Evolutionary conservation across 2,113 vertebrate genomes (phyloP).

Genomic region (Solea senegalensis): DNA sequence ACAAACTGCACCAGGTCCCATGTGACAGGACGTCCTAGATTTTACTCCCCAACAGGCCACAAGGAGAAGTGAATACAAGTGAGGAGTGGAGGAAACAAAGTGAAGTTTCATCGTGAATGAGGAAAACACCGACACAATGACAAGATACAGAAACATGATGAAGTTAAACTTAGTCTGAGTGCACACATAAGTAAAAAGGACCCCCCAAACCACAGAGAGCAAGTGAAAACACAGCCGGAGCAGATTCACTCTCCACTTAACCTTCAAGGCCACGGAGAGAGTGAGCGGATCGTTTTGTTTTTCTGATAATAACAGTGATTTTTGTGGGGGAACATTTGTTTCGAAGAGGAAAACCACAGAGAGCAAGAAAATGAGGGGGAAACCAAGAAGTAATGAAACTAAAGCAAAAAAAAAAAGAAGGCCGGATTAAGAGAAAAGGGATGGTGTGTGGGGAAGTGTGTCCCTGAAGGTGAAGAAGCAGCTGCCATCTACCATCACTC

Average conservation of each 20-base stretch:
- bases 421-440: neutral
- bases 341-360: neutral
- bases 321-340: neutral
- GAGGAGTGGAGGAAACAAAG: constrained; percentile 7
- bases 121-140: constrained; percentile 26
- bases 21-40: constrained; percentile 58
- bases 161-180: constrained; percentile 24
- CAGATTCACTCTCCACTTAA: constrained; percentile 60
- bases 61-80: constrained; percentile 1
- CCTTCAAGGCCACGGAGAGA: constrained; percentile 37
- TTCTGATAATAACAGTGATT: neutral
- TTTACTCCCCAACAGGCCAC: constrained; percentile 33
- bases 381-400: neutral
- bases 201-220: constrained; percentile 51
- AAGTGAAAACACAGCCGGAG: constrained; percentile 72
- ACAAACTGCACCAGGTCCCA: constrained; percentile 47
- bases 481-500: constrained; percentile 62
- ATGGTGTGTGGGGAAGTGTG: neutral
- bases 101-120: constrained; percentile 37
- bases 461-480: constrained; percentile 53
- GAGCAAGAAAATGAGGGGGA: neutral
- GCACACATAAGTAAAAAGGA: constrained; percentile 45
- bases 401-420: neutral
- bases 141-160: constrained; percentile 26
- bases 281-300: no score